Conservation (phyloP, 2,113 vertebrate species). For the Albula goreensis region DNA sequence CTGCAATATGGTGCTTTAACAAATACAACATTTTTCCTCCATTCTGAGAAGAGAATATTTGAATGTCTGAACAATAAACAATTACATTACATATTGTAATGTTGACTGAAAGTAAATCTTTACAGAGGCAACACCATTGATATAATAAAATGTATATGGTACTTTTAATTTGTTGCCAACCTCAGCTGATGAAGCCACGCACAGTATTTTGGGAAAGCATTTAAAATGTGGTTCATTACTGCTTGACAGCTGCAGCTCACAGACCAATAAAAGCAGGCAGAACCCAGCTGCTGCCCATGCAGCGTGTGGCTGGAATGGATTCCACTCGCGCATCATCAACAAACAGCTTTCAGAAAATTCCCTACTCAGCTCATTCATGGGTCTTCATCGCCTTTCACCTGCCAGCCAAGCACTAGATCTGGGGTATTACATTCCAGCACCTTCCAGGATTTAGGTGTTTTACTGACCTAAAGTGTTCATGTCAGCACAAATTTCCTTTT, state of each 20-base stretch:
- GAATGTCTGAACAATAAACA: not conserved
- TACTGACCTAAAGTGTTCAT: not conserved
- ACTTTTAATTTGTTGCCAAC: not conserved
- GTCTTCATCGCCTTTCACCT: not conserved
- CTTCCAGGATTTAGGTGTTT: not conserved
- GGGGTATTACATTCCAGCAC: not conserved
- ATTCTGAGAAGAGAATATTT: not conserved
- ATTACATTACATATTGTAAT: not conserved
- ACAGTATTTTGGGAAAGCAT: not conserved
- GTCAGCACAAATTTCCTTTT: too few relatives aligned
- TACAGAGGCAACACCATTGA: too few relatives aligned
- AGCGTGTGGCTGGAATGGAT: not conserved
- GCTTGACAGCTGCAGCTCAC: not conserved
- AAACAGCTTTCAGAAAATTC: not conserved
- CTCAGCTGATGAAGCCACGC: not conserved
- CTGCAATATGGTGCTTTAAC: not conserved
- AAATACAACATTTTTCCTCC: not conserved
- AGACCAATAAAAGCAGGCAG: not conserved
- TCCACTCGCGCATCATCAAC: not conserved
- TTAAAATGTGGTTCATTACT: slow-evolving; percentile 4
- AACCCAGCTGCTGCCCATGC: not conserved
- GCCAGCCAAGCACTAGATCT: not conserved
- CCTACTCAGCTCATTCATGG: not conserved
- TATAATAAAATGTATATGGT: not conserved
- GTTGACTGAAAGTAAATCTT: too few relatives aligned